Base-by-base conservation (phyloP, 2,113 vertebrate genomes). In the Phaethornis superciliosus region DNA sequence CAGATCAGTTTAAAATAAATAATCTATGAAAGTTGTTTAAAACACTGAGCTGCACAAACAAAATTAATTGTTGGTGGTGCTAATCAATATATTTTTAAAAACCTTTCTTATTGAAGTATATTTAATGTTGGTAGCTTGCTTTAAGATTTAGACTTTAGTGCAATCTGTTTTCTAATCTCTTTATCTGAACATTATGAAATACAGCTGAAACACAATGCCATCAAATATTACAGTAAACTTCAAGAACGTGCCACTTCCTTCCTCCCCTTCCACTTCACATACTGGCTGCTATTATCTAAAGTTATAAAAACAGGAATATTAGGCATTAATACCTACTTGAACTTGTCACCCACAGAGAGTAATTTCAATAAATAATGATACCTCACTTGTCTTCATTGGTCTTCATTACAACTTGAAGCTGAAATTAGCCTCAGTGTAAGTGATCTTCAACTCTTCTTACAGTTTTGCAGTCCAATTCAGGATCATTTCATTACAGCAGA, bases 391-490 rank as follows among this genome's bases (percentile, higher is more conserved):
- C 46, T 74, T 65, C 32, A 2, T 3, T 63, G 20, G 9, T 59
- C 60, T 67, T 56, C 37, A 83, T 67, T 63, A 77, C 22, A 86
- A n/a, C 67, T 72, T 63, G 40, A 93, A 51, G 32, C 71, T 13
- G 21, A 44, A 92, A 44, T 19, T 68, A 83, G 10, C 21, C 33
- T 84, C 72, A 88, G 33, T 12, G 33, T 44, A 71, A 67, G 60
- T 10, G 3, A 56, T 51, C 28, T 60, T 49, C 49, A 88, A 4
- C 17, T 70, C n/a, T 78, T 88, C 81, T 78, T 68, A 72, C 0
- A 60, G 37, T 35, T 91, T 60, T 79, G 74, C 78, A 91, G 44
- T 37, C 78, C 87, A 91, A 92, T 26, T 28, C 22, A 85, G 35
- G 83, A 81, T 54, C 46, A 67, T 54, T 74, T 35, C 33, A 62